Evolutionary conservation across 2,113 vertebrate species (phyloP).

Genomic region (Ceratotherium simum): DNA sequence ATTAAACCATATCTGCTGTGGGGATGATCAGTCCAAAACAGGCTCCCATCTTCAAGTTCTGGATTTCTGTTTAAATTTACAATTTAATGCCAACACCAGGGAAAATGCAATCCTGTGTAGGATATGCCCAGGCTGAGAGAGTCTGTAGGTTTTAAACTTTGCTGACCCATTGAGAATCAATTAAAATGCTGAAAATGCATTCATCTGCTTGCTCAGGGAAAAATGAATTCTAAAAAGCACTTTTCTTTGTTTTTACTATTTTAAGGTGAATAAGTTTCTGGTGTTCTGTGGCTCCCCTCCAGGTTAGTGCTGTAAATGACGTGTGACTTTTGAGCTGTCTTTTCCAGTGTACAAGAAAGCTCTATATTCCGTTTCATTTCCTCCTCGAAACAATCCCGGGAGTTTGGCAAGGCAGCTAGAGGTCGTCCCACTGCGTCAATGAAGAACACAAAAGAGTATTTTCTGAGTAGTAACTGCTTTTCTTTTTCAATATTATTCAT

Average conservation of each 20-base stretch:
- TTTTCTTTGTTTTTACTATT: background rate
- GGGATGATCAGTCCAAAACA: background rate
- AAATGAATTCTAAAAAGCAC: background rate
- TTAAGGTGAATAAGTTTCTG: background rate
- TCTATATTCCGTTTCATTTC: background rate
- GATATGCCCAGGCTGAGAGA: background rate
- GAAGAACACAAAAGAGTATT: background rate
- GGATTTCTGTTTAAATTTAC: background rate
- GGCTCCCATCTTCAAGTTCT: background rate
- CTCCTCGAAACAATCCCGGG: background rate
- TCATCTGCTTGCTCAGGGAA: too few species aligned
- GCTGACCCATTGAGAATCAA: background rate
- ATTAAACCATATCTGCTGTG: background rate
- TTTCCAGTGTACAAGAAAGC: background rate
- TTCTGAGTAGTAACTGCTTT: background rate
- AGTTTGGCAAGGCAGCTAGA: rapidly evolving
- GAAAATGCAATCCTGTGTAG: rapidly evolving
- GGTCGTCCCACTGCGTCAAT: rapidly evolving
- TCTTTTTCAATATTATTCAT: background rate
- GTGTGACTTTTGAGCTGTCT: background rate
- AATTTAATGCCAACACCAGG: too few species aligned
- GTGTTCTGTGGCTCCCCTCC: background rate
- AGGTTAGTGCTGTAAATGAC: background rate
- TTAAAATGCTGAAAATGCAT: background rate
- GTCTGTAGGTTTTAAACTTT: background rate